phyloP scores from a whole-genome alignment of 2,113 vertebrate species.

The Tringa solitaria region DNA sequence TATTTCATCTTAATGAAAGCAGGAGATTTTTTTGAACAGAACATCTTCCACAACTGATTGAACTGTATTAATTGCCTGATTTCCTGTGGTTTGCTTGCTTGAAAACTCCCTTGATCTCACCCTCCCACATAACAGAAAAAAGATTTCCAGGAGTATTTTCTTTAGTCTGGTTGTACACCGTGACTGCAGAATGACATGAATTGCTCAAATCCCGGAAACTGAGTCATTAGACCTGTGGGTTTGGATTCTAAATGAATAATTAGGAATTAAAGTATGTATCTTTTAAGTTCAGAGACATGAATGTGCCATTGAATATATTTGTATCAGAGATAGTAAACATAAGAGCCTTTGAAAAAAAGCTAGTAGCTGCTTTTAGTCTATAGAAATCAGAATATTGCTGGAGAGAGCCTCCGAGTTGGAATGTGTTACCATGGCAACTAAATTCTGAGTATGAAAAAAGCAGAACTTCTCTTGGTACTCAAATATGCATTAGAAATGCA shows the following conservation, averaged over 20 bases:
- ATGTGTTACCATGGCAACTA: slow-evolving; percentile 61
- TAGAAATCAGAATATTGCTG: neutral
- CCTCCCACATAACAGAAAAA: neutral
- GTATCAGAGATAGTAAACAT: neutral
- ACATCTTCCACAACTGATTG: neutral
- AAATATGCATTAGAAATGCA: slow-evolving; percentile 27
- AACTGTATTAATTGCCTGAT: neutral
- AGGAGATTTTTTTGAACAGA: neutral
- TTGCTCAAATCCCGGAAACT: neutral
- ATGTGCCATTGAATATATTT: neutral
- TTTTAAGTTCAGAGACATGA: neutral
- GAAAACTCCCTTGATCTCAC: neutral
- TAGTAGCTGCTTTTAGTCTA: neutral
- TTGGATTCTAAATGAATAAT: neutral
- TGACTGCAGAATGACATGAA: neutral
- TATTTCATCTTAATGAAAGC: neutral
- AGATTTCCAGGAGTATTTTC: neutral
- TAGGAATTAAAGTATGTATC: neutral
- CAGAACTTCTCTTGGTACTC: neutral
- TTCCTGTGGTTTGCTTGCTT: neutral
- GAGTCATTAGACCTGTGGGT: neutral
- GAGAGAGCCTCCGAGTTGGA: neutral
- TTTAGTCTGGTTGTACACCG: neutral
- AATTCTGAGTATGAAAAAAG: slow-evolving; percentile 16
- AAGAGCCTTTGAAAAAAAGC: neutral